A percentile compares a stretch with the other conserved stretches of the same genome.
These are phyloP conservation scores for Leiothrix lutea DNA, from an alignment of 2,113 vertebrate genomes.

Conservation along the genomic window DNA sequence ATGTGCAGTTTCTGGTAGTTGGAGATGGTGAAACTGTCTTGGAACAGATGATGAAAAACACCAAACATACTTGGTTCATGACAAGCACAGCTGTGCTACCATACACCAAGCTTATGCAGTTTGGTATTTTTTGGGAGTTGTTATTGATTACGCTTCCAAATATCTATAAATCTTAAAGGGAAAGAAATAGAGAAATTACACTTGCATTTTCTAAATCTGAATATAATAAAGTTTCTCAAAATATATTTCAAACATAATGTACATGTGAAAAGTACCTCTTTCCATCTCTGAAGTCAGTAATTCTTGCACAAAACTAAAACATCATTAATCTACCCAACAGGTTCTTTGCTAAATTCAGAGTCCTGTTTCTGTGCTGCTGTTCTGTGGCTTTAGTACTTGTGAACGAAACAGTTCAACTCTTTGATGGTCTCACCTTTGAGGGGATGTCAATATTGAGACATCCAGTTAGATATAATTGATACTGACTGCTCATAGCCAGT, in stretches of 20 bases:
- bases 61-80: not conserved
- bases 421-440: not conserved
- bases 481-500: not conserved
- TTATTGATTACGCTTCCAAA: not conserved
- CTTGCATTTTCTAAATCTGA: not conserved
- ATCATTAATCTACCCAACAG: not conserved
- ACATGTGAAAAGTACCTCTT: not conserved
- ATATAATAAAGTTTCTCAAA: not conserved
- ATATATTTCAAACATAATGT: not conserved
- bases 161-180: not conserved
- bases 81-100: not conserved
- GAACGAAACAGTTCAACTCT: not conserved
- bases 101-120: not conserved
- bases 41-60: not conserved
- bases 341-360: not conserved
- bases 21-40: not conserved
- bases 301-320: not conserved
- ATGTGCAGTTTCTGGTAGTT: not conserved
- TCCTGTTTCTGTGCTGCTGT: not conserved
- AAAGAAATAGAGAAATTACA: not conserved
- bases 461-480: not conserved
- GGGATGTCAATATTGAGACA: not conserved
- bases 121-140: fast-evolving
- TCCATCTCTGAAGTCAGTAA: not conserved
- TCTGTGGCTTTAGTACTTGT: not conserved